Percentiles rank a stretch among this genome's conserved stretches.
These are phyloP conservation scores for Meiosimyza decipiens DNA, from an alignment of 2,888 invertebrate species.

Conservation along the genomic window DNA sequence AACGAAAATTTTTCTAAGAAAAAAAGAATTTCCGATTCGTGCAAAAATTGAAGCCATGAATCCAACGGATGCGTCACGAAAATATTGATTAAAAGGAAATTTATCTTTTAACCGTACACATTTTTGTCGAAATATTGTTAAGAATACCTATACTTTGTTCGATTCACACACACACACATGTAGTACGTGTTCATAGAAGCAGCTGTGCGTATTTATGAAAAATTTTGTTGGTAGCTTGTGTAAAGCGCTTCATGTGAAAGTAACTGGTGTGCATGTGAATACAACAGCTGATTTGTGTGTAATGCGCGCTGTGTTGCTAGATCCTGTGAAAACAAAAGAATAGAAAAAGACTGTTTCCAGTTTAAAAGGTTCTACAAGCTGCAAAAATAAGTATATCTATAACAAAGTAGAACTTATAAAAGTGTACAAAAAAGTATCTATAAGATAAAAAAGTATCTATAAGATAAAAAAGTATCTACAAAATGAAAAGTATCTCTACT, in stretches of 20 bases:
- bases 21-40: not conserved
- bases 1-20: constrained; percentile 3
- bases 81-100: not conserved
- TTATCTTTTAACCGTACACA: not conserved
- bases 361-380: not conserved
- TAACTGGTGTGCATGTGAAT: constrained; percentile 13
- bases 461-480: too few species aligned
- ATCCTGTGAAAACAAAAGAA: constrained; percentile 2
- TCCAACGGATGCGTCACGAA: not conserved
- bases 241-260: not conserved
- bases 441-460: too few species aligned
- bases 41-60: not conserved
- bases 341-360: not conserved
- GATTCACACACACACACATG: not conserved
- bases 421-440: not conserved
- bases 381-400: not conserved
- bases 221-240: not conserved
- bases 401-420: constrained; percentile 7
- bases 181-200: too few species aligned
- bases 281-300: constrained; percentile 22
- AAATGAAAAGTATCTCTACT: not conserved
- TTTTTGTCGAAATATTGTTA: constrained; percentile 14
- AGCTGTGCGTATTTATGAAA: not conserved
- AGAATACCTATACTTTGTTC: not conserved
- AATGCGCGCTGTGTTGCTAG: not conserved